Percentiles rank a stretch among this genome's conserved stretches.
These are phyloP conservation scores for Brachyptera putata DNA, from an alignment of 2,888 invertebrate species.

Conservation along the genomic window DNA sequence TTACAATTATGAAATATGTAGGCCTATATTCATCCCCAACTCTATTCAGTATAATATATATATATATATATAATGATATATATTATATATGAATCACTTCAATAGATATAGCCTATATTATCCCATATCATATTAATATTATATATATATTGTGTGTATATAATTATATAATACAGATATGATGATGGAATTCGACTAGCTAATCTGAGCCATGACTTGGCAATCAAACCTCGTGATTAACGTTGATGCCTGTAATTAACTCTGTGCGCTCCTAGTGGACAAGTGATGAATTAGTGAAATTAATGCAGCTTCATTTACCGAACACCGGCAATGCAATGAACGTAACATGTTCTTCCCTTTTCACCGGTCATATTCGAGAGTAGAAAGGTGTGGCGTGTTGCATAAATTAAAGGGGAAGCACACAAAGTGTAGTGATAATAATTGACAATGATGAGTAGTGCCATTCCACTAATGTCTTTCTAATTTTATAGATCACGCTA, in stretches of 20 bases:
- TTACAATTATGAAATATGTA: too few species aligned
- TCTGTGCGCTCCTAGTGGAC: conserved; percentile 9
- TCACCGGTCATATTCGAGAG: not conserved
- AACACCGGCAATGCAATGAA: not conserved
- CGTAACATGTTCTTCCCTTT: not conserved
- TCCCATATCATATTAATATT: too few species aligned
- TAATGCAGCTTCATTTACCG: not conserved
- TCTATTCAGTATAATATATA: too few species aligned
- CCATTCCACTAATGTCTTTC: conserved; percentile 4
- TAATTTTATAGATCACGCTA: conserved; percentile 1
- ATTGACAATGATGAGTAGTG: not conserved
- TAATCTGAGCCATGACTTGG: too few species aligned
- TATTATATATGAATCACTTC: too few species aligned
- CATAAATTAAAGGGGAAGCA: not conserved
- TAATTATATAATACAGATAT: too few species aligned
- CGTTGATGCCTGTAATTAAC: conserved; percentile 19
- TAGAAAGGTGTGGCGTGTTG: not conserved
- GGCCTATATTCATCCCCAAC: too few species aligned
- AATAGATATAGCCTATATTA: too few species aligned
- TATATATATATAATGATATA: too few species aligned
- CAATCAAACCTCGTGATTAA: conserved; percentile 14
- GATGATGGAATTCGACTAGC: too few species aligned
- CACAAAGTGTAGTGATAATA: not conserved
- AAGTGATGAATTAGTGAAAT: conserved; percentile 14
- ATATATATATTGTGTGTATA: too few species aligned